Evolutionary conservation across 2,888 invertebrate species (phyloP).

Genomic region (Melanostoma scalare): DNA sequence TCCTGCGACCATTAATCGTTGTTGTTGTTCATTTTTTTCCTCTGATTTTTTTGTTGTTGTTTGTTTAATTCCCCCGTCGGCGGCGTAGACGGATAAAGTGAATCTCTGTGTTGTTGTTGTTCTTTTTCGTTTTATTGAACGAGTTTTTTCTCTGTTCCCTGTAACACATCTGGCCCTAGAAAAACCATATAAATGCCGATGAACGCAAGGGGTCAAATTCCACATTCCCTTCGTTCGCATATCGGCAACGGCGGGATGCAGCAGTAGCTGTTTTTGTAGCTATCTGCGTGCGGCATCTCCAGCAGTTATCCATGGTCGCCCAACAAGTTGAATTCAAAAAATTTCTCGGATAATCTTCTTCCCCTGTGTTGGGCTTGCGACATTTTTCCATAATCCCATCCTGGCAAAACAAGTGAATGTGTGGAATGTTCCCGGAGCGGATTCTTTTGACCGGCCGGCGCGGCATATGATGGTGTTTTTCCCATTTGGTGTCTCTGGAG

Average conservation of each 20-base stretch:
- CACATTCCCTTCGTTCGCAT: conserved; percentile 52
- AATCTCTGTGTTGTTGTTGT: conserved; percentile 12
- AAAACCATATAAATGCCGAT: conserved; percentile 49
- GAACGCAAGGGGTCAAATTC: conserved; percentile 28
- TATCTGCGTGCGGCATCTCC: conserved; percentile 62
- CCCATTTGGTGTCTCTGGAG: background rate
- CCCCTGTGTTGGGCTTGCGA: conserved; percentile 29
- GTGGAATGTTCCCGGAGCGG: conserved; percentile 11
- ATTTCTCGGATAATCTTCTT: conserved; percentile 73
- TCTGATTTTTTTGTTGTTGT: conserved; percentile 74
- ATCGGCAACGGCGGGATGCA: conserved; percentile 18
- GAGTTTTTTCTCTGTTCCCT: conserved; percentile 4
- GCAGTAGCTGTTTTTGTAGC: conserved; percentile 33
- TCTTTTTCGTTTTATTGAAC: no score
- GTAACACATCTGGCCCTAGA: conserved; percentile 27
- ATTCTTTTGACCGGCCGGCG: background rate
- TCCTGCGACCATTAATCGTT: conserved; percentile 73
- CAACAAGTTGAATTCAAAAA: conserved; percentile 74
- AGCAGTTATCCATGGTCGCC: conserved; percentile 73
- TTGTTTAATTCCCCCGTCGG: conserved; percentile 39
- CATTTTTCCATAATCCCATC: conserved; percentile 30
- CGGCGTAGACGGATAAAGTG: background rate
- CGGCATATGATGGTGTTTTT: background rate
- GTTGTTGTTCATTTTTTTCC: conserved; percentile 47
- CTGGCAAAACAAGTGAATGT: background rate